Evolutionary conservation across 2,888 invertebrate genomes (phyloP).

Genomic region (Geophilus truncorum): DNA sequence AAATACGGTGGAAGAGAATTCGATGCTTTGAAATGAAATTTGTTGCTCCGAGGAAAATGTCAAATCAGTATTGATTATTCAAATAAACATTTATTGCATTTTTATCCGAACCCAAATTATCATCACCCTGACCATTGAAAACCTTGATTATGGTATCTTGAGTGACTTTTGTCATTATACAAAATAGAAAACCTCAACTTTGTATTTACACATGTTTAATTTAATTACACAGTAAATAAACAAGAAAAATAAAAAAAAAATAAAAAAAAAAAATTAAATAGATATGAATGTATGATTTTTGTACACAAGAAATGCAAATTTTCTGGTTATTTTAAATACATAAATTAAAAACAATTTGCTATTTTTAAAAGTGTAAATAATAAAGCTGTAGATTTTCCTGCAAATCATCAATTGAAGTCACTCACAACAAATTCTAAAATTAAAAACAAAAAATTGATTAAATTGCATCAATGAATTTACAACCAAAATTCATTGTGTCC

Average conservation of each 20-base stretch:
- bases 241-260: background rate
- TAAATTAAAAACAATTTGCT: too few species aligned
- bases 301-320: background rate
- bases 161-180: background rate
- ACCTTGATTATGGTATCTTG: background rate
- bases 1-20: slow-evolving; percentile 25
- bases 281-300: background rate
- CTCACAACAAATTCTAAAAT: background rate
- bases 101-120: slow-evolving; percentile 13
- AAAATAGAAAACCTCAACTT: slow-evolving; percentile 23
- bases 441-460: background rate
- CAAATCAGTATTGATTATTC: slow-evolving; percentile 8
- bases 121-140: background rate
- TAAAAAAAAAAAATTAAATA: background rate
- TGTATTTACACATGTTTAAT: background rate
- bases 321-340: too few species aligned
- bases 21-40: slow-evolving; percentile 4
- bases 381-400: background rate
- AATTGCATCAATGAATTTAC: background rate
- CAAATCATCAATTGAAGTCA: background rate
- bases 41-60: background rate
- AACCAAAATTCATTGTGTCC: background rate
- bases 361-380: background rate
- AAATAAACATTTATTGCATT: slow-evolving; percentile 24
- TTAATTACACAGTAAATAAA: too few species aligned